phyloP scores from a whole-genome alignment of 2,888 invertebrate species.

The Tipula unca region DNA sequence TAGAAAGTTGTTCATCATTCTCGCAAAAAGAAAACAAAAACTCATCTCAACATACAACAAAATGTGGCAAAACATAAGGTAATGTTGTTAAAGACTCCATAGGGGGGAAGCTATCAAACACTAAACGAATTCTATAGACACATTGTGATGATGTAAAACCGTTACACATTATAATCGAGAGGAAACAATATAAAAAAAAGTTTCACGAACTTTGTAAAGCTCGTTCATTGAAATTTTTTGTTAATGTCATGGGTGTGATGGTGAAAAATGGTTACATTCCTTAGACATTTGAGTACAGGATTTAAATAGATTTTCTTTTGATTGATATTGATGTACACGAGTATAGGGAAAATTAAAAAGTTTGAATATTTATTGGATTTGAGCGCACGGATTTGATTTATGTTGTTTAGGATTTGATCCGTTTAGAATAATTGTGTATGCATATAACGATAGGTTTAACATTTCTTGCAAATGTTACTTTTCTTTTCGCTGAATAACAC shows the following conservation, averaged over 20 bases:
- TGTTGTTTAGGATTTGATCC: too few relatives aligned
- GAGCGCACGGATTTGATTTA: too few relatives aligned
- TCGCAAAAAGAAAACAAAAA: not conserved
- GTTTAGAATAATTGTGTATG: too few relatives aligned
- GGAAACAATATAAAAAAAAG: not conserved
- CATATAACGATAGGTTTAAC: too few relatives aligned
- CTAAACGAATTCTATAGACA: not conserved
- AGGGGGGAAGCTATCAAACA: not conserved
- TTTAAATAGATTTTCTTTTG: not conserved
- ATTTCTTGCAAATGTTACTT: too few relatives aligned
- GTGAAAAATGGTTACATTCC: not conserved
- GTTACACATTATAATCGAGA: not conserved
- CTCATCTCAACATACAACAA: not conserved
- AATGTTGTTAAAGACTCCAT: not conserved
- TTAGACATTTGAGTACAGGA: not conserved
- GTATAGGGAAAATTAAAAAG: not conserved
- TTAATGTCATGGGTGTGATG: not conserved
- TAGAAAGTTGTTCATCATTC: slow-evolving; percentile 14
- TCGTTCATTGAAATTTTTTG: not conserved
- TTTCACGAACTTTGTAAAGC: not conserved
- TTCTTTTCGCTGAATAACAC: too few relatives aligned
- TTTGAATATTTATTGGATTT: not conserved
- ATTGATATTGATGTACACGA: not conserved
- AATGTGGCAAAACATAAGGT: not conserved
- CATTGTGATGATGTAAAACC: not conserved